Percentiles rank a stretch among this genome's conserved stretches.
These are phyloP conservation scores for Anguilla marmorata DNA, from an alignment of 2,797 vertebrate genomes.

Conservation along the genomic window DNA sequence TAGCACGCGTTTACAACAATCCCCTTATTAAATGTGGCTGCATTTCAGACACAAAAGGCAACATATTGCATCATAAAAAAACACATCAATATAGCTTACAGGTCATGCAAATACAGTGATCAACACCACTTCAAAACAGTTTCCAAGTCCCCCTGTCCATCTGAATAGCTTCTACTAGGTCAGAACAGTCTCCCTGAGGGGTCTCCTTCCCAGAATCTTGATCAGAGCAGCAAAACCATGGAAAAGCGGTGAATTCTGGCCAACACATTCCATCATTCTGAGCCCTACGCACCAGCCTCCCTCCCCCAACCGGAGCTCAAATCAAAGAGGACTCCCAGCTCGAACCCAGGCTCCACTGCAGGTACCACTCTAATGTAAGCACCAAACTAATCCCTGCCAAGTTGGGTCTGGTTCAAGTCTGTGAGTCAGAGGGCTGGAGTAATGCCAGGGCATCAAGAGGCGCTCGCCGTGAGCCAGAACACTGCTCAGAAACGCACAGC, in stretches of 20 bases:
- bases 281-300: neutral
- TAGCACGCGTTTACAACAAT: neutral
- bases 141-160: neutral
- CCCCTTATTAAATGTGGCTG: neutral
- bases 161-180: neutral
- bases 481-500: neutral
- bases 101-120: neutral
- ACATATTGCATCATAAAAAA: neutral
- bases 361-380: conserved; percentile 15
- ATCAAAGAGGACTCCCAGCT: conserved; percentile 15
- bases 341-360: conserved; percentile 1
- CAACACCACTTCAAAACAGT: neutral
- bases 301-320: neutral
- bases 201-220: neutral
- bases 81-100: neutral
- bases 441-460: neutral
- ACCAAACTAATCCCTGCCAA: neutral
- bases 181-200: neutral
- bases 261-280: conserved; percentile 6
- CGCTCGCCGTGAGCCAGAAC: neutral
- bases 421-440: neutral
- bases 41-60: neutral
- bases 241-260: conserved; percentile 3
- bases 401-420: conserved; percentile 4
- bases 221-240: neutral